Percentiles rank a stretch among this genome's conserved stretches.
Evolutionary conservation across 2,113 vertebrate genomes (phyloP).

Genomic region (Arvicanthis niloticus): DNA sequence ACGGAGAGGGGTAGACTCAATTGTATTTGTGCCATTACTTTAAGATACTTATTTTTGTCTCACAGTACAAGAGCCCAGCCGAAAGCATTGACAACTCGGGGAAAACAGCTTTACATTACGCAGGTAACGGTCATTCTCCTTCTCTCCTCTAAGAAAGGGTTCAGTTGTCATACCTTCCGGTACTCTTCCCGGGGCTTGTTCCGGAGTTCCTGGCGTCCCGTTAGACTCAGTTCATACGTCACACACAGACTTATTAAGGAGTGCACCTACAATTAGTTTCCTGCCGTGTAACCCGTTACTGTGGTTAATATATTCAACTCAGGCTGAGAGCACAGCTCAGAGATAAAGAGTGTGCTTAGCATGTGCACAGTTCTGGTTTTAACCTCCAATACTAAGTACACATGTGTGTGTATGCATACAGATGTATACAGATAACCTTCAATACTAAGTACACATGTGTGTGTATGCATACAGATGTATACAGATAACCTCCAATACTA

Average conservation of each 20-base stretch:
- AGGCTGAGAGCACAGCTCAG: neutral
- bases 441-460: too few relatives aligned
- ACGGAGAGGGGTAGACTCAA: neutral
- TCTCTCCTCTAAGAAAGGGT: neutral
- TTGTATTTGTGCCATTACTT: neutral
- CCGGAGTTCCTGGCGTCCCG: neutral
- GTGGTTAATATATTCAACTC: neutral
- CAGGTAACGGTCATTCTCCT: conserved; percentile 88
- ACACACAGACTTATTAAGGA: neutral
- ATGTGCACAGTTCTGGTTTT: neutral
- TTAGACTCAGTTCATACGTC: neutral
- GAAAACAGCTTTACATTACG: conserved; percentile 95
- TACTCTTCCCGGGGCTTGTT: neutral
- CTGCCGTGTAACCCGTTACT: neutral
- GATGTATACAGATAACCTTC: neutral
- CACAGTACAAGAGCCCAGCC: conserved; percentile 92
- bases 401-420: neutral
- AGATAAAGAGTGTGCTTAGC: neutral
- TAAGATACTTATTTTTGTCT: conserved; percentile 58
- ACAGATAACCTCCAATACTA: too few relatives aligned
- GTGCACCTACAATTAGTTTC: neutral
- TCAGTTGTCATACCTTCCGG: neutral
- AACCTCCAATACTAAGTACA: neutral
- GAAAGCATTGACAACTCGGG: conserved; percentile 91
- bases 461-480: too few relatives aligned